Conservation (phyloP, 53 echinoderm and acorn worm genomes). For the Echinometra lucunter region DNA sequence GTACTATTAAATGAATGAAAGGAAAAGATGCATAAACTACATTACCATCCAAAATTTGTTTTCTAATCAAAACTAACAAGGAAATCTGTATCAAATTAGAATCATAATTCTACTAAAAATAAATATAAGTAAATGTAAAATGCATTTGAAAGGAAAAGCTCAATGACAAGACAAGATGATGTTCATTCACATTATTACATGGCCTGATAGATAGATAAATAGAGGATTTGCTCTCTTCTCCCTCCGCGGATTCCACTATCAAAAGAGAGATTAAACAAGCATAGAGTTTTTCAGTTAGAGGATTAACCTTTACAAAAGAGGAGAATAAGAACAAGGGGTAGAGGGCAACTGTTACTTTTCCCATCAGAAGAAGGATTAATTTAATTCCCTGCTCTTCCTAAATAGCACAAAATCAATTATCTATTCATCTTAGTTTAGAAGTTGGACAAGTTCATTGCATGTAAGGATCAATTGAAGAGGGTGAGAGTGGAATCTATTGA, state of each 20-base stretch:
- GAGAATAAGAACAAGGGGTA: conserved; percentile 39
- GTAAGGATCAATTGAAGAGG: conserved; percentile 19
- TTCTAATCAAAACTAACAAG: too few species aligned
- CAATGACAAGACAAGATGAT: not conserved
- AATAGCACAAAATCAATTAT: conserved; percentile 35
- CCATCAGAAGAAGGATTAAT: conserved; percentile 39
- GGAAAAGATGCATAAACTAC: too few species aligned
- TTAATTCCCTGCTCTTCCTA: conserved; percentile 26
- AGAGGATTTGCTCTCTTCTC: too few species aligned
- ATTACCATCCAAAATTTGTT: too few species aligned
- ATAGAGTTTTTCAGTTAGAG: not conserved
- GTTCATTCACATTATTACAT: too few species aligned
- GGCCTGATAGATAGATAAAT: too few species aligned
- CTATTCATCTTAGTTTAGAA: conserved; percentile 20
- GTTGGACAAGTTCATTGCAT: conserved; percentile 60
- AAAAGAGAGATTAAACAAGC: conserved; percentile 41
- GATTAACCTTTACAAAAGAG: not conserved
- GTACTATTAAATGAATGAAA: too few species aligned
- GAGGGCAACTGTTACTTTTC: conserved; percentile 68
- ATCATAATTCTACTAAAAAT: not conserved
- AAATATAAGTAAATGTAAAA: not conserved
- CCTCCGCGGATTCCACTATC: not conserved
- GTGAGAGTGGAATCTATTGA: conserved; percentile 41
- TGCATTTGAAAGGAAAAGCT: not conserved
- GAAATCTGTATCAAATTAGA: too few species aligned